Conservation (phyloP, 2,113 vertebrate genomes). For the Malurus melanocephalus region DNA sequence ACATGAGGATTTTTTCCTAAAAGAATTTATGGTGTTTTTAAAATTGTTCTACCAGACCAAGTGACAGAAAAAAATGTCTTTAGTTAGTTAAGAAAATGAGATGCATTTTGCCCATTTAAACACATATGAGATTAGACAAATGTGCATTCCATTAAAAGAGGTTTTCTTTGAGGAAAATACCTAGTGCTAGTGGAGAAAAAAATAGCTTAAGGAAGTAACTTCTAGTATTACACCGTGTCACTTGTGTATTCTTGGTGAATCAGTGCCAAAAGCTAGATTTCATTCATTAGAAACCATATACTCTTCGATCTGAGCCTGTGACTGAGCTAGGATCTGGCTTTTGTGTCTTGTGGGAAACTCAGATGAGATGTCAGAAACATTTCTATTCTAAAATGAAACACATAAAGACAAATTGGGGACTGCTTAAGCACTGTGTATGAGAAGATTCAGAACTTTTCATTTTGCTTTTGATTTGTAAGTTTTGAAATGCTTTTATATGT, state of each 20-base stretch:
- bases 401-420: neutral
- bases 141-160: neutral
- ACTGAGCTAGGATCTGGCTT: slow-evolving; percentile 4
- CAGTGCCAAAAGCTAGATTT: slow-evolving; percentile 21
- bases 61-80: neutral
- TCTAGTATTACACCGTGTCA: slow-evolving; percentile 35
- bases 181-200: neutral
- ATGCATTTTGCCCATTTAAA: neutral
- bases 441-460: neutral
- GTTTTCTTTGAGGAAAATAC: slow-evolving; percentile 36
- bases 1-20: neutral
- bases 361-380: slow-evolving; percentile 8
- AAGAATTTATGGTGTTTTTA: neutral
- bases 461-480: neutral
- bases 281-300: slow-evolving; percentile 25
- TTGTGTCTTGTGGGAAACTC: neutral
- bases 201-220: slow-evolving; percentile 37
- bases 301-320: neutral
- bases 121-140: neutral
- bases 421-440: neutral
- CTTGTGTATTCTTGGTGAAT: neutral
- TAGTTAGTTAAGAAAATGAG: neutral
- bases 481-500: neutral
- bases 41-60: neutral
- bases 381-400: neutral